Percentiles rank a stretch among this genome's conserved stretches.
Conservation (phyloP, 2,797 vertebrate species). For the Tauraco hartlaubi region DNA sequence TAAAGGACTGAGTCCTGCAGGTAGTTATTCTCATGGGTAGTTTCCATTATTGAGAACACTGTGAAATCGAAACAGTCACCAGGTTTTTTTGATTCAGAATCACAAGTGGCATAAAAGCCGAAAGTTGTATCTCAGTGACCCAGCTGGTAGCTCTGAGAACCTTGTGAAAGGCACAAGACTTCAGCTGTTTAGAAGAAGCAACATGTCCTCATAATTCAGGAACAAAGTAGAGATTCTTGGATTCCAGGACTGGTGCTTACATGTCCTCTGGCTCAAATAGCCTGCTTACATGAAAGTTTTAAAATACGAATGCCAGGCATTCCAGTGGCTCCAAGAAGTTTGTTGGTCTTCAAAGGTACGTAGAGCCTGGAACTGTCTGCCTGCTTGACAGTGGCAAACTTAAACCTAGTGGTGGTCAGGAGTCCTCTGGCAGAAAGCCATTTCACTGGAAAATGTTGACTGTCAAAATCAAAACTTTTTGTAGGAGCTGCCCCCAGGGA, state of each 20-base stretch:
- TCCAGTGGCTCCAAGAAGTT: not conserved
- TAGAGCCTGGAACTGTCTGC: not conserved
- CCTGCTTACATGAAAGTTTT: not conserved
- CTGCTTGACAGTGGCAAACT: not conserved
- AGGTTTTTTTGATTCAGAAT: not conserved
- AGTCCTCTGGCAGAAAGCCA: not conserved
- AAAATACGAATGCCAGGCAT: not conserved
- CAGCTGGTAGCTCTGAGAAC: not conserved
- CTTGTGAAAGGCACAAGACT: not conserved
- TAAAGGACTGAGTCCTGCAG: not conserved
- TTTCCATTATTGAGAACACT: not conserved
- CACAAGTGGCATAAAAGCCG: not conserved
- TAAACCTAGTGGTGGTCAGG: not conserved
- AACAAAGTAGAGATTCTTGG: not conserved
- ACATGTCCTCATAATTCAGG: not conserved
- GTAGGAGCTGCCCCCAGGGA: not conserved
- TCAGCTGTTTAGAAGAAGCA: not conserved
- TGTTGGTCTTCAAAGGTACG: not conserved
- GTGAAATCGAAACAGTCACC: not conserved
- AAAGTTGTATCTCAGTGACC: not conserved
- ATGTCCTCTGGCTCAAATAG: not conserved
- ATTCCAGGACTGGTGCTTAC: conserved; percentile 16
- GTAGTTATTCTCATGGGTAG: not conserved
- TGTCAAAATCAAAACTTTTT: not conserved
- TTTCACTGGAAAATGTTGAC: not conserved